These are phyloP conservation scores for Deilephila porcellus DNA, from an alignment of 2,888 invertebrate species.

Conservation along the genomic window DNA sequence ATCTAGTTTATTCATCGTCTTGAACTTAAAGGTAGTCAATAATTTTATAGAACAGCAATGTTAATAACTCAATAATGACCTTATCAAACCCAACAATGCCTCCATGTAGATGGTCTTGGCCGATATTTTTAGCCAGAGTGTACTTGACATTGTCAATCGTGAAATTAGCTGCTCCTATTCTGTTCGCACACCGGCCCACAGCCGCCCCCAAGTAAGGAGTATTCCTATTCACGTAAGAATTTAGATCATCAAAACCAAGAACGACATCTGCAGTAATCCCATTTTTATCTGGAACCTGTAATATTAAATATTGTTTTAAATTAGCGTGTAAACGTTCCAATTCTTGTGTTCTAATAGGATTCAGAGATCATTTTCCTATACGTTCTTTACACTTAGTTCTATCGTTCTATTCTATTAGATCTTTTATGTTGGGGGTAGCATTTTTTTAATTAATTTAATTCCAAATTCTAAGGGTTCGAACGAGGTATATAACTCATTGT, in stretches of 20 bases:
- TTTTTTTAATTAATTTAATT: too few relatives aligned
- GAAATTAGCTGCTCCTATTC: constrained; percentile 88
- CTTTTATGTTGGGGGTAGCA: too few relatives aligned
- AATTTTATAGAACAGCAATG: not conserved
- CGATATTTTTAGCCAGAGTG: constrained; percentile 89
- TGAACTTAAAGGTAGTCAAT: too few relatives aligned
- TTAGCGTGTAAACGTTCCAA: not conserved
- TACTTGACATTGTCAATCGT: constrained; percentile 85
- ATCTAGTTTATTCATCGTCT: too few relatives aligned
- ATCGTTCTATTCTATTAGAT: too few relatives aligned
- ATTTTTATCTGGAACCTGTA: constrained; percentile 87
- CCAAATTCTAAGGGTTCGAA: too few relatives aligned
- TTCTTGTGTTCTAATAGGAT: not conserved
- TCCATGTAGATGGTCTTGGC: constrained; percentile 92
- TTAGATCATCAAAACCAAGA: constrained; percentile 91
- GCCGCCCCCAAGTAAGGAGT: constrained; percentile 93
- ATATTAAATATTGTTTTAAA: not conserved
- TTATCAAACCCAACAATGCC: constrained; percentile 93
- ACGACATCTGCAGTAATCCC: constrained; percentile 90
- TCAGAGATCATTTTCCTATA: too few relatives aligned
- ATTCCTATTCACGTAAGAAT: constrained; percentile 80
- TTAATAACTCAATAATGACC: constrained; percentile 62
- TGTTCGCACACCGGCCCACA: constrained; percentile 94
- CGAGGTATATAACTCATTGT: too few relatives aligned
- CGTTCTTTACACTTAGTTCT: too few relatives aligned